These are phyloP conservation scores for Apamea crenata DNA, from an alignment of 2,888 invertebrate genomes.

Conservation along the genomic window DNA sequence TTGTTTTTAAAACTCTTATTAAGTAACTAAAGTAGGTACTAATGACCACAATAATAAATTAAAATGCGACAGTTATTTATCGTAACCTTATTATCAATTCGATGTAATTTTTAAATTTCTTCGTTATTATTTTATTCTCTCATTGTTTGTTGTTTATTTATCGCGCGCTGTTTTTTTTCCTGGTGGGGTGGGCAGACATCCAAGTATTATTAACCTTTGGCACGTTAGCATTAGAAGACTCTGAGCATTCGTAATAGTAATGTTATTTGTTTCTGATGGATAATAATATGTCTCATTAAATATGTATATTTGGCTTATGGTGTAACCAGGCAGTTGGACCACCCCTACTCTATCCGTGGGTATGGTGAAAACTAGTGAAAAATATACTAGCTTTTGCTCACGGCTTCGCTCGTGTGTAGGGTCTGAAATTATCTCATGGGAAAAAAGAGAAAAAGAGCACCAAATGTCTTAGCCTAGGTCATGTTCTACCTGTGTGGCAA, in stretches of 20 bases:
- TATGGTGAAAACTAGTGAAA: background rate
- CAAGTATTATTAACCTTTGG: slow-evolving; percentile 55
- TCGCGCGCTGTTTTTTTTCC: slow-evolving; percentile 55
- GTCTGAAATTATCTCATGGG: background rate
- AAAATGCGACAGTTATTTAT: background rate
- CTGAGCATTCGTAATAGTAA: slow-evolving; percentile 13
- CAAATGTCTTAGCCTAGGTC: background rate
- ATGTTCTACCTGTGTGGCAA: background rate
- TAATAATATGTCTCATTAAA: slow-evolving; percentile 6
- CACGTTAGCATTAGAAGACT: slow-evolving; percentile 35
- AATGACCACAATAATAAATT: slow-evolving; percentile 32
- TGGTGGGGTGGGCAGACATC: slow-evolving; percentile 53
- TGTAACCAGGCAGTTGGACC: no score
- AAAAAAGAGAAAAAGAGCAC: background rate
- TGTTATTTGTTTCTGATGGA: slow-evolving; percentile 20
- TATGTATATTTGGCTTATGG: background rate
- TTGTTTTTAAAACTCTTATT: slow-evolving; percentile 9
- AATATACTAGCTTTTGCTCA: background rate
- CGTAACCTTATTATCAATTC: slow-evolving; percentile 11
- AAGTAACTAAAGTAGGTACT: background rate
- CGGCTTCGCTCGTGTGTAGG: no score
- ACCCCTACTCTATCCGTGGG: background rate
- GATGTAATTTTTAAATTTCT: slow-evolving; percentile 24
- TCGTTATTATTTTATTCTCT: slow-evolving; percentile 20
- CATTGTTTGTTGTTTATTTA: slow-evolving; percentile 54